Conservation (phyloP, 2,797 vertebrate genomes). For the Otus scops region DNA sequence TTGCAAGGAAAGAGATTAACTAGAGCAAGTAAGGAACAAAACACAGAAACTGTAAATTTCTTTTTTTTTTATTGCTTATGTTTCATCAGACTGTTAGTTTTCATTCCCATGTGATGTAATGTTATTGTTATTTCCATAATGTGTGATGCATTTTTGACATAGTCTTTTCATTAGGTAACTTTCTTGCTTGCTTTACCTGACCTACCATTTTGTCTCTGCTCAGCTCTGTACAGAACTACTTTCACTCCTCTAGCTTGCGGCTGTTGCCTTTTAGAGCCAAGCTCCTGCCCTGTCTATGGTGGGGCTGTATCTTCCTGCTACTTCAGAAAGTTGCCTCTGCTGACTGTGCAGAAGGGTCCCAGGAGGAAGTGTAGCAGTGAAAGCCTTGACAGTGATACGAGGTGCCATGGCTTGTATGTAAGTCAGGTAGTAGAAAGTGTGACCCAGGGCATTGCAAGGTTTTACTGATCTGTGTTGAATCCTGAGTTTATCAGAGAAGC, state of each 20-base stretch:
- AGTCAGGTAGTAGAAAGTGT: background rate
- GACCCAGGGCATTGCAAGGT: background rate
- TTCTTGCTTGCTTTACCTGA: background rate
- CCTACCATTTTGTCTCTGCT: background rate
- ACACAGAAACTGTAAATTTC: background rate
- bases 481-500: background rate
- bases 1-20: background rate
- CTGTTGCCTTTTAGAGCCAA: background rate
- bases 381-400: background rate
- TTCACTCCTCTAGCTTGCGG: background rate
- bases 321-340: background rate
- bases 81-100: background rate
- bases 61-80: background rate
- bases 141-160: background rate
- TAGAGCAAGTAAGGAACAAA: background rate
- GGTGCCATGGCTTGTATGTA: background rate
- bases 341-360: background rate
- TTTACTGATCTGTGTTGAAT: background rate
- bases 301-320: background rate
- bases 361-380: fast-evolving
- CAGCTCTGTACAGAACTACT: background rate
- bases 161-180: background rate
- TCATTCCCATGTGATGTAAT: background rate
- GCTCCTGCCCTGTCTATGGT: background rate
- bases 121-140: background rate